A percentile compares a stretch with the other conserved stretches of the same genome.
phyloP scores from a whole-genome alignment of 2,888 invertebrate species.

The Pseudeuparius sepicola region DNA sequence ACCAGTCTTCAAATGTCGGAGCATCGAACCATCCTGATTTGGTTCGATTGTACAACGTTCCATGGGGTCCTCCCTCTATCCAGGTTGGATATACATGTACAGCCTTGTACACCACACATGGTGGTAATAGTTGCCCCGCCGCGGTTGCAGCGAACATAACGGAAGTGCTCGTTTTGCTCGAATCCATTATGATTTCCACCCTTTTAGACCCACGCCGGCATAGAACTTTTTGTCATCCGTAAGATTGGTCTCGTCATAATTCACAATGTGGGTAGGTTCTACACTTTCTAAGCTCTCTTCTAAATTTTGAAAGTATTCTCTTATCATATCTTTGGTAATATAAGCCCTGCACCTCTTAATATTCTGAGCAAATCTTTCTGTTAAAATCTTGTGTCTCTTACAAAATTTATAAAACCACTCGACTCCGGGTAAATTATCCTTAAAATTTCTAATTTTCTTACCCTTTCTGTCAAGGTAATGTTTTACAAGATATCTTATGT shows the following conservation, averaged over 20 bases:
- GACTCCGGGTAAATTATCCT: conserved; percentile 7
- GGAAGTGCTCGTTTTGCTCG: conserved; percentile 11
- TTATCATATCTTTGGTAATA: conserved; percentile 15
- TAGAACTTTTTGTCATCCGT: conserved; percentile 20
- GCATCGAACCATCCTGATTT: conserved; percentile 17
- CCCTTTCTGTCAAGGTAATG: conserved; percentile 12
- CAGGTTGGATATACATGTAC: conserved; percentile 17
- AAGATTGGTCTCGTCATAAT: conserved; percentile 21
- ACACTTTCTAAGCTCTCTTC: conserved; percentile 12
- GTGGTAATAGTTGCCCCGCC: conserved; percentile 11
- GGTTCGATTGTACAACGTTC: conserved; percentile 13
- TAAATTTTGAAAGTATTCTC: conserved; percentile 17
- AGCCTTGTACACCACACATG: conserved; percentile 16
- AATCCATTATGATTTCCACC: conserved; percentile 14
- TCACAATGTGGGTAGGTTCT: conserved; percentile 13
- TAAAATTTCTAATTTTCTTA: conserved; percentile 9
- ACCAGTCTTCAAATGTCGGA: conserved; percentile 11
- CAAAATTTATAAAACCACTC: conserved; percentile 16
- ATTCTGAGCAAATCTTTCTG: conserved; percentile 14
- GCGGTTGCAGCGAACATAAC: conserved; percentile 12
- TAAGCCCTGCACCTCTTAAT: conserved; percentile 14
- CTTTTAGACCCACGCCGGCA: conserved; percentile 17
- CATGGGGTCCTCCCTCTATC: conserved; percentile 5
- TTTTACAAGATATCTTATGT: conserved; percentile 11
- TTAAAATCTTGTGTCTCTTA: conserved; percentile 8